Conservation (phyloP, 2,888 invertebrate genomes). For the Brachypterus glaber region DNA sequence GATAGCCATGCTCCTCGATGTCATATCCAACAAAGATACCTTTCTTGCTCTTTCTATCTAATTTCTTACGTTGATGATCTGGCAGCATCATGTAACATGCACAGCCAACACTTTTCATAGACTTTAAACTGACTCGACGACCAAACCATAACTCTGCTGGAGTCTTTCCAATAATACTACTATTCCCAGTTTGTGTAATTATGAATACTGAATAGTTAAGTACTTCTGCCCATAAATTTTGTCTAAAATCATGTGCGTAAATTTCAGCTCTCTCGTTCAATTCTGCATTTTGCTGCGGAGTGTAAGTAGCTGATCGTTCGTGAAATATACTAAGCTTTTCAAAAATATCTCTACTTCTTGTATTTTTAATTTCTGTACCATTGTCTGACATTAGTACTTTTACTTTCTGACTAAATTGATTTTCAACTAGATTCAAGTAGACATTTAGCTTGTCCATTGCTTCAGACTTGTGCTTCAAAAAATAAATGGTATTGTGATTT, state of each 20-base stretch:
- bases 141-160: constrained; percentile 20
- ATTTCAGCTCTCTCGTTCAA: constrained; percentile 24
- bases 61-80: constrained; percentile 20
- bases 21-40: constrained; percentile 19
- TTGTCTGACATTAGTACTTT: constrained; percentile 25
- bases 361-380: constrained; percentile 27
- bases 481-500: too few relatives aligned
- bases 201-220: constrained; percentile 21
- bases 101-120: constrained; percentile 20
- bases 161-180: constrained; percentile 12
- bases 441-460: too few relatives aligned
- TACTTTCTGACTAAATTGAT: constrained; percentile 24
- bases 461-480: too few relatives aligned
- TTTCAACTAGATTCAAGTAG: constrained; percentile 25
- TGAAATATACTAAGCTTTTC: constrained; percentile 24
- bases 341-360: constrained; percentile 17
- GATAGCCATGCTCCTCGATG: constrained; percentile 16
- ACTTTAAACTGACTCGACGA: constrained; percentile 13
- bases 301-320: too few relatives aligned
- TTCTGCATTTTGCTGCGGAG: constrained; percentile 29
- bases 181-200: constrained; percentile 20
- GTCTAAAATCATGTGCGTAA: constrained; percentile 14
- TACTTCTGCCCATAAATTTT: constrained; percentile 23
- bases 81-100: constrained; percentile 19
- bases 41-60: constrained; percentile 19